Conservation (phyloP, 2,797 vertebrate species). For the Myripristis murdjan region DNA sequence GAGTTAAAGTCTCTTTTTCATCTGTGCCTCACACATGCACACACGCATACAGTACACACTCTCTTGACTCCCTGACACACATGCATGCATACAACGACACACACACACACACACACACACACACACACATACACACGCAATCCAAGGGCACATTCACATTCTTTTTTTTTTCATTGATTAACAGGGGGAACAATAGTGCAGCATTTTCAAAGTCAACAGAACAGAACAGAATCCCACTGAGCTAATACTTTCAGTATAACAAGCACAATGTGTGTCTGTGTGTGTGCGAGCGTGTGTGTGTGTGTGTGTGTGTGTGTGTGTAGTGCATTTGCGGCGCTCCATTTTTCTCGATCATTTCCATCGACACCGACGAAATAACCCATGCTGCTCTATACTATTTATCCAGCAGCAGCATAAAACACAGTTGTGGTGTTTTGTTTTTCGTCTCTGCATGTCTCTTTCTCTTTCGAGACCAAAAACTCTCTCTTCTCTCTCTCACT, state of each 20-base stretch:
- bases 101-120: too few relatives aligned
- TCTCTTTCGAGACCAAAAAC: constrained; percentile 40
- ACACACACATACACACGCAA: constrained; percentile 5
- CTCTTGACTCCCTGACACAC: not conserved
- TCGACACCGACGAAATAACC: constrained; percentile 36
- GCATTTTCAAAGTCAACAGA: constrained; percentile 38
- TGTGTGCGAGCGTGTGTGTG: constrained; percentile 5
- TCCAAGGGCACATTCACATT: not conserved
- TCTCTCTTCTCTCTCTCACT: not conserved
- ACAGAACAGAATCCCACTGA: constrained; percentile 16
- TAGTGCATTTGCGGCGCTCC: too few relatives aligned
- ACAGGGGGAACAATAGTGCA: not conserved
- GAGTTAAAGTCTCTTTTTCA: too few relatives aligned
- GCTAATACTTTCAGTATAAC: constrained; percentile 23
- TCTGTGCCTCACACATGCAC: not conserved
- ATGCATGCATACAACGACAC: not conserved
- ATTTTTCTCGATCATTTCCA: constrained; percentile 38
- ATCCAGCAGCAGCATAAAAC: constrained; percentile 29
- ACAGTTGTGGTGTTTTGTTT: constrained; percentile 26
- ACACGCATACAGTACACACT: not conserved
- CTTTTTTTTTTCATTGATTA: not conserved
- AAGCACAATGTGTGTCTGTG: not conserved
- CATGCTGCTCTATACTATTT: constrained; percentile 45
- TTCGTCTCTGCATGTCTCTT: constrained; percentile 43
- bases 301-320: constrained; percentile 7